phyloP scores from a whole-genome alignment of 1,140 invertebrate species.

The Rhagoletis zephyria region DNA sequence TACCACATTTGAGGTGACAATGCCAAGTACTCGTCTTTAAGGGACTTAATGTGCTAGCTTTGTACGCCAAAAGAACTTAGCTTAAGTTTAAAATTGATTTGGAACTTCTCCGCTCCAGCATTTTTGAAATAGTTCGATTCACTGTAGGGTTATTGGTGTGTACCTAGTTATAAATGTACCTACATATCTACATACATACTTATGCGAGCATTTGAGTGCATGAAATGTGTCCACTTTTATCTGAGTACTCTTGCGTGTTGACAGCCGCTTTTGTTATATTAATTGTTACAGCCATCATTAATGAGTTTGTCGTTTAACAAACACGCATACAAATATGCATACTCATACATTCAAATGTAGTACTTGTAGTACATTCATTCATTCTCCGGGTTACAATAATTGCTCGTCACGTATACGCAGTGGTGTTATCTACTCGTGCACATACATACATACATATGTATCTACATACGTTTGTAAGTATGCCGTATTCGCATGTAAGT shows the following conservation, averaged over 20 bases:
- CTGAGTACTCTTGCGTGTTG: not conserved
- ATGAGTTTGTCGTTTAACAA: not conserved
- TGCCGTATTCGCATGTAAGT: not conserved
- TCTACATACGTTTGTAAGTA: no score
- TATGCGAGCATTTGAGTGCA: not conserved
- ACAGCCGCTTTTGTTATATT: slow-evolving; percentile 13
- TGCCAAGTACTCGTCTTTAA: no score
- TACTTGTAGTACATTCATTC: not conserved
- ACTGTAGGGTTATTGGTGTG: no score
- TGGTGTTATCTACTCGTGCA: not conserved
- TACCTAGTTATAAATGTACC: no score
- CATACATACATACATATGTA: not conserved
- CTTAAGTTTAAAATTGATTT: no score
- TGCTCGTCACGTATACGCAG: not conserved
- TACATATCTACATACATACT: no score
- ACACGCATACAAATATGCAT: not conserved
- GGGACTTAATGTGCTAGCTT: no score
- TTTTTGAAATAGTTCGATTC: no score
- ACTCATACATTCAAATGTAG: not conserved
- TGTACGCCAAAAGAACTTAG: no score
- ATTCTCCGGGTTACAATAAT: not conserved
- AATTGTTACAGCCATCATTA: not conserved
- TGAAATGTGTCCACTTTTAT: not conserved
- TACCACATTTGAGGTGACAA: no score
- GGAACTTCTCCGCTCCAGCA: no score